Evolutionary conservation across 64 coral and sea anemone genomes (phyloP).

Genomic region (Porites lutea): DNA sequence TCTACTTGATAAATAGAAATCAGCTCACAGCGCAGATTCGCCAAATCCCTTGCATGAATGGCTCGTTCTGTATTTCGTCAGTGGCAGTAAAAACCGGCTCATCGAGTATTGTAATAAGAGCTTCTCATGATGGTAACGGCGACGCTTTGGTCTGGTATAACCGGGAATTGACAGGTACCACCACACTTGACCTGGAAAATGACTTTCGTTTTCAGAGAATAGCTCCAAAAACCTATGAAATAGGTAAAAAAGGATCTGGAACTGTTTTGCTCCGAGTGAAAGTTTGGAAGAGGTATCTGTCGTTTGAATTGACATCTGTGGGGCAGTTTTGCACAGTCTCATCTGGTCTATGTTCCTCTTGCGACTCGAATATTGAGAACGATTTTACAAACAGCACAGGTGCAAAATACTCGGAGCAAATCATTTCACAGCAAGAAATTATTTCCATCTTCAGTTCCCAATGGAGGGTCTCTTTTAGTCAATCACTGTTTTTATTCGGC

Average conservation of each 20-base stretch:
- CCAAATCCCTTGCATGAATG: constrained; percentile 77
- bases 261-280: constrained; percentile 63
- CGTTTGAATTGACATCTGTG: constrained; percentile 70
- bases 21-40: constrained; percentile 75
- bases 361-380: constrained; percentile 78
- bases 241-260: constrained; percentile 22
- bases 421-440: constrained; percentile 31
- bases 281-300: constrained; percentile 81
- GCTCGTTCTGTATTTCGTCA: constrained; percentile 81
- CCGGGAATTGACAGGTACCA: constrained; percentile 42
- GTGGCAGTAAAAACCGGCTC: constrained; percentile 61
- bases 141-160: constrained; percentile 71
- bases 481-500: constrained; percentile 91
- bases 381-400: constrained; percentile 76
- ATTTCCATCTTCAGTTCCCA: constrained; percentile 44
- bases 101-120: constrained; percentile 62
- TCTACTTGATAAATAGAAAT: constrained; percentile 59
- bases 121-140: constrained; percentile 63
- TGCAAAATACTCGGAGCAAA: not conserved
- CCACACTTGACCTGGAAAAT: constrained; percentile 31
- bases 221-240: constrained; percentile 57
- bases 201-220: constrained; percentile 59
- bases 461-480: constrained; percentile 36
- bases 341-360: constrained; percentile 90
- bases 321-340: constrained; percentile 37